Conservation (phyloP, 1,140 invertebrate genomes). For the Eulimnadia texana region DNA sequence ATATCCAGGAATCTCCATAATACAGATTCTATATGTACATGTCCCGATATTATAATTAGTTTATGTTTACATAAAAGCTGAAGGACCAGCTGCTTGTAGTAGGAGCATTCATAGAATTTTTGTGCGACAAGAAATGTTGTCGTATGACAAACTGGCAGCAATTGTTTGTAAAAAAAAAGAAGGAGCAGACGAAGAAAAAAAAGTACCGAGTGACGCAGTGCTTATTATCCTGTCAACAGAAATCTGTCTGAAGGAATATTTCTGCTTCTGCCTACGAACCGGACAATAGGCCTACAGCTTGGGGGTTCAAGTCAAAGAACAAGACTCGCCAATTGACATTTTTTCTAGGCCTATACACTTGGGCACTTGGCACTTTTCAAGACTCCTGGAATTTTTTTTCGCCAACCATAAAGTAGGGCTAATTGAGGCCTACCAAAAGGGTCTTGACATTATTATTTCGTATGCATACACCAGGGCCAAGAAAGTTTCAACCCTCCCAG, state of each 20-base stretch:
- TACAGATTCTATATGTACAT: no score
- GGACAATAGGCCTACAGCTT: background rate
- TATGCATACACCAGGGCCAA: background rate
- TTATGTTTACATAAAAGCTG: no score
- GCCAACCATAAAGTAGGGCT: background rate
- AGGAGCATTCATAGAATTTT: no score
- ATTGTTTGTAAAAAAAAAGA: background rate
- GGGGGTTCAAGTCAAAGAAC: background rate
- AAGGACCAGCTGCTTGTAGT: no score
- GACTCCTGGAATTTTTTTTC: no score
- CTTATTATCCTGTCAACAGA: background rate
- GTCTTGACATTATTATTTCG: background rate
- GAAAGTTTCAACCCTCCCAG: background rate
- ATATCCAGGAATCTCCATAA: no score
- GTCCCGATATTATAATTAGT: no score
- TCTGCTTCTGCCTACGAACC: background rate
- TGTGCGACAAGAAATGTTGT: no score
- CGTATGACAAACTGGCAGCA: no score
- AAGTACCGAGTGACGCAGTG: background rate
- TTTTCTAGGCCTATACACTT: no score
- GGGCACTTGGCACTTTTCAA: no score
- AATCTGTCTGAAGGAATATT: background rate
- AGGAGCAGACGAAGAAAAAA: background rate
- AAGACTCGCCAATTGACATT: background rate
- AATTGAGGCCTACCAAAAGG: background rate